Conservation (phyloP, 2,888 invertebrate species). For the Aphelenchoides bicaudatus region DNA sequence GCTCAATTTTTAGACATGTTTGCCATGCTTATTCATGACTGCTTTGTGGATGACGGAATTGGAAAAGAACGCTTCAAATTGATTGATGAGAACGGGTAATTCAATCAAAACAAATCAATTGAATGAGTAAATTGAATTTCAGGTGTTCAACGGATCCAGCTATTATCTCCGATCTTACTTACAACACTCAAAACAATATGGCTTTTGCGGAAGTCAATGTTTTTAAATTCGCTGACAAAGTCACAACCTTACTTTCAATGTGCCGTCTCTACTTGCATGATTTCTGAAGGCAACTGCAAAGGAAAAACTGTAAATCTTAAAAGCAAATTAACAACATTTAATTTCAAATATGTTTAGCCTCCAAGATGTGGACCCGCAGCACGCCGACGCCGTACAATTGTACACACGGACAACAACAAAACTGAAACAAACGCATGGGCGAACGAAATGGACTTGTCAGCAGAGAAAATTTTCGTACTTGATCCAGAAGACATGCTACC, state of each 20-base stretch:
- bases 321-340: conserved; percentile 5
- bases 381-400: conserved; percentile 21
- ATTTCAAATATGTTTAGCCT: conserved; percentile 34
- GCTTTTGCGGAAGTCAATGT: conserved; percentile 58
- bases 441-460: conserved; percentile 57
- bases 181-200: conserved; percentile 55
- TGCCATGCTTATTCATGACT: conserved; percentile 60
- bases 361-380: conserved; percentile 38
- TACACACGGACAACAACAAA: too few relatives aligned
- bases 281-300: conserved; percentile 56
- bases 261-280: conserved; percentile 59
- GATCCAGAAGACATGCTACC: conserved; percentile 50
- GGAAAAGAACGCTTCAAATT: conserved; percentile 56
- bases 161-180: conserved; percentile 57
- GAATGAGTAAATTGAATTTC: conserved; percentile 1
- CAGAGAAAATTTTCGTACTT: conserved; percentile 55
- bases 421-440: too few relatives aligned
- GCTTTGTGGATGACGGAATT: conserved; percentile 60
- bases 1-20: conserved; percentile 60
- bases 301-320: conserved; percentile 51
- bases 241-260: conserved; percentile 59
- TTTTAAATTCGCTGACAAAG: conserved; percentile 60
- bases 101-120: background rate
- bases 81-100: conserved; percentile 57
- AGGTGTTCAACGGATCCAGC: conserved; percentile 58